Percentiles rank a stretch among this genome's conserved stretches.
These are phyloP conservation scores for Nemoura dubitans DNA, from an alignment of 2,888 invertebrate genomes.

Conservation along the genomic window DNA sequence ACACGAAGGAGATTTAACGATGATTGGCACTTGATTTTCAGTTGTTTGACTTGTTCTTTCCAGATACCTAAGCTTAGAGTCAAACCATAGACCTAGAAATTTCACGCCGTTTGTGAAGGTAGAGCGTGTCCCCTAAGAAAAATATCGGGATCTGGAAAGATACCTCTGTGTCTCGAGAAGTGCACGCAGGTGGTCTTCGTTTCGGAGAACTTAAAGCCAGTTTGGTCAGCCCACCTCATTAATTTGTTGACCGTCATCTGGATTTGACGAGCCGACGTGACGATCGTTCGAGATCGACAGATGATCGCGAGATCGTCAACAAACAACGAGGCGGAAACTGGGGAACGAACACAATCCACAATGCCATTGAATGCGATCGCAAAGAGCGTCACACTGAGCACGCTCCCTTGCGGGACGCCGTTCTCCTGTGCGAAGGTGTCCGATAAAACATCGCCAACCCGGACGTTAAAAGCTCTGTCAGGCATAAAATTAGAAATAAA, in stretches of 20 bases:
- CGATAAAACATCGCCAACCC: constrained; percentile 34
- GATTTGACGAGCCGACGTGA: neutral
- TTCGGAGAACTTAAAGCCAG: constrained; percentile 39
- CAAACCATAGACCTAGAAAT: constrained; percentile 35
- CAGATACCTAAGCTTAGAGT: constrained; percentile 37
- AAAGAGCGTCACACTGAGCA: constrained; percentile 43
- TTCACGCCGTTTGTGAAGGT: neutral
- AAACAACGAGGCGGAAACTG: constrained; percentile 29
- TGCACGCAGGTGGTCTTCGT: constrained; percentile 36
- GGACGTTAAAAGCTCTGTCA: constrained; percentile 33
- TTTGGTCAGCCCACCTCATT: constrained; percentile 14
- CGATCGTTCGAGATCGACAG: neutral
- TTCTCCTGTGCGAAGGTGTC: neutral
- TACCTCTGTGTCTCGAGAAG: constrained; percentile 2
- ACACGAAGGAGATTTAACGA: constrained; percentile 30
- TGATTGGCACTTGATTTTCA: neutral
- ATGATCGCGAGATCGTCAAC: constrained; percentile 43
- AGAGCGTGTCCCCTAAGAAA: neutral
- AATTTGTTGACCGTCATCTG: constrained; percentile 31
- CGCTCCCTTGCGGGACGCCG: constrained; percentile 46
- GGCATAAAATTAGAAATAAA: constrained; percentile 46
- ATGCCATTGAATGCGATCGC: constrained; percentile 40
- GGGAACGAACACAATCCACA: neutral
- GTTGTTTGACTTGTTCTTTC: constrained; percentile 16
- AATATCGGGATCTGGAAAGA: constrained; percentile 21